Evolutionary conservation across 2,113 vertebrate genomes (phyloP).

Genomic region (Centrocercus urophasianus): DNA sequence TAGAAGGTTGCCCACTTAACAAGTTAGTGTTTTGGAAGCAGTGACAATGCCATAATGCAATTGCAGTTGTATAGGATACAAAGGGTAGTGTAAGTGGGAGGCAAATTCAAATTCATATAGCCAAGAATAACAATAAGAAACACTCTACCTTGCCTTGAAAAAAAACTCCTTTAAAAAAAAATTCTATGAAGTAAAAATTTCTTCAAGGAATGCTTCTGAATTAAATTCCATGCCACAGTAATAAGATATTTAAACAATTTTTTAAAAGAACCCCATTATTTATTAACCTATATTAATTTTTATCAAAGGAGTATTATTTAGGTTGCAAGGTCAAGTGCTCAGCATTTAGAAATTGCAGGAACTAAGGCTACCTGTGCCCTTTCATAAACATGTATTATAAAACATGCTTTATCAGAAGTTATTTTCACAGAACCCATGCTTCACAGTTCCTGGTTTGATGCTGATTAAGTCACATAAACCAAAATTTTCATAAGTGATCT

Average conservation of each 20-base stretch:
- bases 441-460: constrained; percentile 11
- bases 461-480: constrained; percentile 24
- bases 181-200: not conserved
- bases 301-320: not conserved
- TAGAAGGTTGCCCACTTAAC: not conserved
- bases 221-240: not conserved
- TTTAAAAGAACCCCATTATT: not conserved
- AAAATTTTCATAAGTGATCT: not conserved
- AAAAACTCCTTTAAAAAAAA: not conserved
- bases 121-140: not conserved
- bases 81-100: not conserved
- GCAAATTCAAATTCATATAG: not conserved
- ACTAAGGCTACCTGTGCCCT: constrained; percentile 56
- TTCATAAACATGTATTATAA: not conserved
- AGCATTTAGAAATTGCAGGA: constrained; percentile 50
- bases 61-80: not conserved
- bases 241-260: not conserved
- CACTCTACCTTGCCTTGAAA: not conserved
- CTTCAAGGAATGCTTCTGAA: not conserved
- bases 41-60: not conserved
- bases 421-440: constrained; percentile 5
- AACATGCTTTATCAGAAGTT: not conserved
- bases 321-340: constrained; percentile 35
- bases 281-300: not conserved
- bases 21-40: not conserved